Evolutionary conservation across 2,888 invertebrate genomes (phyloP).

Genomic region (Eledona agricola): DNA sequence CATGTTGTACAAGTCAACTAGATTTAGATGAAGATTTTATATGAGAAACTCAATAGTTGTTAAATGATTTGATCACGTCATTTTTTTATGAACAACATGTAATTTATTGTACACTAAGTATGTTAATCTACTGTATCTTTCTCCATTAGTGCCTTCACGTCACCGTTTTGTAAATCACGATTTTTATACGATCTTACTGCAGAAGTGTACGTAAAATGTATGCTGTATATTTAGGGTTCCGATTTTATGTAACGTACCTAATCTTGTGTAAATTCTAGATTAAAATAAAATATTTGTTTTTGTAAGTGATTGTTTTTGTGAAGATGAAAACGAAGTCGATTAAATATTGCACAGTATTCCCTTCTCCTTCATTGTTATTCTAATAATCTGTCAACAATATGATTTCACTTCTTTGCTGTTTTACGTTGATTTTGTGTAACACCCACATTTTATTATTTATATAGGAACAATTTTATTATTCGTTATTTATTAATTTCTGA

Average conservation of each 20-base stretch:
- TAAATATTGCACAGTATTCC: too few species aligned
- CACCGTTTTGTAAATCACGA: slow-evolving; percentile 10
- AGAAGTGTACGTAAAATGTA: slow-evolving; percentile 23
- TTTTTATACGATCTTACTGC: slow-evolving; percentile 1
- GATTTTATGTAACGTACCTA: slow-evolving; percentile 51
- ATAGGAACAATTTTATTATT: too few species aligned
- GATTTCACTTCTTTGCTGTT: too few species aligned
- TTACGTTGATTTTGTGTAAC: too few species aligned
- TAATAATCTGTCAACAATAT: too few species aligned
- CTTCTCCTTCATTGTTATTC: too few species aligned
- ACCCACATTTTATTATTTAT: too few species aligned
- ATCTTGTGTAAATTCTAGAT: slow-evolving; percentile 46
- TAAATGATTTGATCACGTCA: too few species aligned
- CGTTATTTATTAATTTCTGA: too few species aligned
- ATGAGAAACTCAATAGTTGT: slow-evolving; percentile 25
- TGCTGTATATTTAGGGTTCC: slow-evolving; percentile 49
- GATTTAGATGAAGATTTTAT: slow-evolving; percentile 16
- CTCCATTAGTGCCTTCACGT: slow-evolving; percentile 19
- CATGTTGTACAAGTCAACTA: slow-evolving; percentile 8
- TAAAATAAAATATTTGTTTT: slow-evolving; percentile 50
- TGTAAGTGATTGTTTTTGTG: slow-evolving; percentile 16
- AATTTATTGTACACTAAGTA: slow-evolving; percentile 29
- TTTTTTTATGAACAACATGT: slow-evolving; percentile 25
- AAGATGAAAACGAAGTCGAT: too few species aligned
- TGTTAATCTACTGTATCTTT: slow-evolving; percentile 26